Evolutionary conservation across 2,113 vertebrate genomes (phyloP), one percentile per base, ranked within the genome.

Genomic region (Engraulis encrasicolus): DNA sequence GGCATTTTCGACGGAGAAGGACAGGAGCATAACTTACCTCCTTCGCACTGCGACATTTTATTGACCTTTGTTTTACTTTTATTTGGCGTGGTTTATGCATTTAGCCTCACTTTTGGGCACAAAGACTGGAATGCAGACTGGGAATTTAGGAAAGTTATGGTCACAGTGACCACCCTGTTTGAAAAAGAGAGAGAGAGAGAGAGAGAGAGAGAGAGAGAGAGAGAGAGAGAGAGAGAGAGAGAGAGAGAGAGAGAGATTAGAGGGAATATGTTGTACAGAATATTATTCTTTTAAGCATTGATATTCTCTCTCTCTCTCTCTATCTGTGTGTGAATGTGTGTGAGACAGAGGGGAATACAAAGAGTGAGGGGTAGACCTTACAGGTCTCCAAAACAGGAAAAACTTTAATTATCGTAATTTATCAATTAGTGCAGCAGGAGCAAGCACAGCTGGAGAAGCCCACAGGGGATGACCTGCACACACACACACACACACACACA

Each of bases 351-450:
- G 20, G n/a, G 6, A 19, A 54, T 15, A 54, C 17, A 54, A 19
- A 58, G 54, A 31, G 58, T 6, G n/a, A 1, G 58, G 11, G 58
- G 11, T 5, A n/a, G 58, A n/a, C 6, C 20, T 23, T 61, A 27
- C 58, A 61, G 58, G 20, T 11, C 58, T 66, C 58, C 14, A 66
- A 23, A 66, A 66, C 58, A 66, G 58, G 58, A 66, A 66, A 66
- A 66, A 66, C 58, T 66, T 66, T 66, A 66, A 66, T 66, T 66
- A 66, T 66, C 58, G n/a, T 66, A 66, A 66, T 66, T 66, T 66
- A 66, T 66, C 58, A 66, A 66, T 66, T 66, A 66, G 58, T 27
- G 58, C 11, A 31, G 58, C n/a, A 31, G 58, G 58, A 66, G 58
- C 58, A 31, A 23, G n/a, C 31, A 31, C 58, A 66, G 58, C 58